These are phyloP conservation scores for Eupithecia abbreviata DNA, from an alignment of 2,888 invertebrate genomes.

Conservation along the genomic window DNA sequence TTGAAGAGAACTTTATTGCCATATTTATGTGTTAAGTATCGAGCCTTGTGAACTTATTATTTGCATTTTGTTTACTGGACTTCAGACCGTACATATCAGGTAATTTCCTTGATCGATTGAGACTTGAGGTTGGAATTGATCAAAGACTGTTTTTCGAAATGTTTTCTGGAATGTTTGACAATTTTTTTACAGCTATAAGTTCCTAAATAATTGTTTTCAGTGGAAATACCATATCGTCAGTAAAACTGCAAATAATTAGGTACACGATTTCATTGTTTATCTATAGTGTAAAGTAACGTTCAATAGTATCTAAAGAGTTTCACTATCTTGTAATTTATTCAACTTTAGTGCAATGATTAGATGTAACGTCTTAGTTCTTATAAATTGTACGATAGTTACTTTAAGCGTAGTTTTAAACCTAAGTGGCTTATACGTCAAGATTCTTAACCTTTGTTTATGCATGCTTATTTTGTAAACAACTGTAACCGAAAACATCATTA, in stretches of 20 bases:
- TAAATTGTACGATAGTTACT: conserved; percentile 72
- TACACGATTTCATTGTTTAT: conserved; percentile 55
- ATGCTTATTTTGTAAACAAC: neutral
- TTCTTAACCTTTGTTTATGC: neutral
- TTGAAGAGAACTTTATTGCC: conserved; percentile 81
- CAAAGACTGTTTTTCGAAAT: conserved; percentile 75
- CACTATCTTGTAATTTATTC: conserved; percentile 79
- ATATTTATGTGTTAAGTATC: conserved; percentile 82
- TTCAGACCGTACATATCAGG: conserved; percentile 71
- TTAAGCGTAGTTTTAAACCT: conserved; percentile 66
- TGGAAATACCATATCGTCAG: conserved; percentile 52
- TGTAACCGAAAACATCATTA: neutral
- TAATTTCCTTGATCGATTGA: conserved; percentile 53
- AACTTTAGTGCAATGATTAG: conserved; percentile 84
- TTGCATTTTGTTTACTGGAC: conserved; percentile 54
- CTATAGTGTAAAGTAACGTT: conserved; percentile 56
- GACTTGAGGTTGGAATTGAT: conserved; percentile 77
- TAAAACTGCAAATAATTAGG: conserved; percentile 58
- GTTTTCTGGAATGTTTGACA: conserved; percentile 59
- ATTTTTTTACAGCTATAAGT: conserved; percentile 55
- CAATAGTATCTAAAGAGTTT: conserved; percentile 68
- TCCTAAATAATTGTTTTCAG: conserved; percentile 56
- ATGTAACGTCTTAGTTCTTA: conserved; percentile 74
- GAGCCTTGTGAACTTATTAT: conserved; percentile 56
- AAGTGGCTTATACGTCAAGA: conserved; percentile 10